These are phyloP conservation scores for Hirundo rustica DNA, from an alignment of 2,797 vertebrate genomes.

Conservation along the genomic window DNA sequence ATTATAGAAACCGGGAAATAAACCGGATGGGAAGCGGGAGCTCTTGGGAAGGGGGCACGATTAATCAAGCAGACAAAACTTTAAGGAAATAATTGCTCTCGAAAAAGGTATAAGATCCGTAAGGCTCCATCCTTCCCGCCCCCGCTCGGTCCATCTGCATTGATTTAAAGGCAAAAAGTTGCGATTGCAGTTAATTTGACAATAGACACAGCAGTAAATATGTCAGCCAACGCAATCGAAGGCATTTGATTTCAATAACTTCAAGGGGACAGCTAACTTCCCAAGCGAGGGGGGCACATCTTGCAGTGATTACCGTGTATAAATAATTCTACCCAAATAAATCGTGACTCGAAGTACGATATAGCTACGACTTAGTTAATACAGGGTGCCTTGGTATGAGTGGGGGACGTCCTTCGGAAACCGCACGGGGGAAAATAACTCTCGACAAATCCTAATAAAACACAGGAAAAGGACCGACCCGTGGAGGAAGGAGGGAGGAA, in stretches of 20 bases:
- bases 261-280: conserved; percentile 31
- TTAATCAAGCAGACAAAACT: conserved; percentile 23
- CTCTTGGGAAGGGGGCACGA: neutral
- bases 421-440: neutral
- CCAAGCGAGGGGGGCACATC: neutral
- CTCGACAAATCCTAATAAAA: neutral
- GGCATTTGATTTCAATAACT: conserved; percentile 35
- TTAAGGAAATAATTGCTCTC: neutral
- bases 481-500: neutral
- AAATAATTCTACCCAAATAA: conserved; percentile 33
- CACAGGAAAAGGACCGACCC: neutral
- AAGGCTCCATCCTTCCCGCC: neutral
- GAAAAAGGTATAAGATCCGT: neutral
- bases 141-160: neutral
- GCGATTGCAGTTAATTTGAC: conserved; percentile 49
- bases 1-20: neutral
- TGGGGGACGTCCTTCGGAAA: conserved; percentile 6
- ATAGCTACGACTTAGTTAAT: neutral
- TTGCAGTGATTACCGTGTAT: conserved; percentile 18
- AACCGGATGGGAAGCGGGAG: neutral
- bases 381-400: neutral
- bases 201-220: conserved; percentile 39
- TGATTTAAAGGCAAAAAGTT: conserved; percentile 47
- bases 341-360: neutral
- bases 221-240: conserved; percentile 36